Conservation (phyloP, 2,113 vertebrate genomes). For the Ginglymostoma cirratum region DNA sequence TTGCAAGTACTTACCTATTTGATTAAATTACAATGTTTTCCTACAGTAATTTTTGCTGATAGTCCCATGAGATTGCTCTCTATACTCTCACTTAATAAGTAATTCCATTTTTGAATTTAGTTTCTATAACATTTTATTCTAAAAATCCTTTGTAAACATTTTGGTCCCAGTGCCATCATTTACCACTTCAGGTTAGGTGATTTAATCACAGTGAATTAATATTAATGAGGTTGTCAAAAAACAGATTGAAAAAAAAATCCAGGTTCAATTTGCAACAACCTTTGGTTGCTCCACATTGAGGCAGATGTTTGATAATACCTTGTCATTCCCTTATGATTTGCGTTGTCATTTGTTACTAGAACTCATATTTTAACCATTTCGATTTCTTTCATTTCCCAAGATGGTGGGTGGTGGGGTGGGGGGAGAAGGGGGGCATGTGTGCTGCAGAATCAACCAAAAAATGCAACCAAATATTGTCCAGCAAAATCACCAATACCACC, state of each 20-base stretch:
- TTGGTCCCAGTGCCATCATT: not conserved
- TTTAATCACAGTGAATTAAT: slow-evolving; percentile 4
- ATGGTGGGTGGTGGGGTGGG: not conserved
- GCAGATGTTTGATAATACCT: not conserved
- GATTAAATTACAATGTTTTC: not conserved
- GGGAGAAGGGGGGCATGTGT: not conserved
- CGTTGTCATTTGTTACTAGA: not conserved
- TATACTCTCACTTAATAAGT: not conserved
- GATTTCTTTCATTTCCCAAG: not conserved
- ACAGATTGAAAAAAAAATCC: not conserved
- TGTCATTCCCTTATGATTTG: not conserved
- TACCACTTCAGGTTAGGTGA: not conserved
- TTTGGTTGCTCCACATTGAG: not conserved
- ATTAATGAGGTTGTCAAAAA: slow-evolving; percentile 6
- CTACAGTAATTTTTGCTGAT: not conserved
- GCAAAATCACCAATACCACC: not conserved
- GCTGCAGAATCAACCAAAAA: not conserved
- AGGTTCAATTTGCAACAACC: not conserved
- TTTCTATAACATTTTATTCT: not conserved
- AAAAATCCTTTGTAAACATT: not conserved
- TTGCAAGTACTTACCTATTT: not conserved
- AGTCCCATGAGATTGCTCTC: not conserved
- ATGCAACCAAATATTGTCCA: not conserved
- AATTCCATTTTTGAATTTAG: not conserved
- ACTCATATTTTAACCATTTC: not conserved